phyloP scores from a whole-genome alignment of 30 jellyfish, hydroid and myxozoan species.

The Chironex yamaguchii region DNA sequence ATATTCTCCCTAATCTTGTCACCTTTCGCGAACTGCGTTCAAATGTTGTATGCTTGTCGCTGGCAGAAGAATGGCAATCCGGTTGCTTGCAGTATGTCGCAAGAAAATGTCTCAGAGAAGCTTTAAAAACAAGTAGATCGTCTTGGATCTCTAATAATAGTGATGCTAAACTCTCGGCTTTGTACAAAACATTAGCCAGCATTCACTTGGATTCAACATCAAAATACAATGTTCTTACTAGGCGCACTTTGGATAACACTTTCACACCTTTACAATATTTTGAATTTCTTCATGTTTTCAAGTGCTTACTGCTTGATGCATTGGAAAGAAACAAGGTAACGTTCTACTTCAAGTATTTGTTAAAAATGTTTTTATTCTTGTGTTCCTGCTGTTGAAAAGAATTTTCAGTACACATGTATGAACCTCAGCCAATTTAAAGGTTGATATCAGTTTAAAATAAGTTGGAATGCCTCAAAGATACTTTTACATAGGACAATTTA shows the following conservation, averaged over 20 bases:
- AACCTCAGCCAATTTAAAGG: too few species aligned
- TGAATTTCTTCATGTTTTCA: conserved; percentile 68
- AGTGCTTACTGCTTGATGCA: conserved; percentile 41
- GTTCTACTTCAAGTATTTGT: not conserved
- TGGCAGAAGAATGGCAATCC: conserved; percentile 49
- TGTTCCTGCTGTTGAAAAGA: not conserved
- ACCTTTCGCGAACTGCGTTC: conserved; percentile 35
- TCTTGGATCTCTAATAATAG: conserved; percentile 37
- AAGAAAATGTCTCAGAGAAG: conserved; percentile 41
- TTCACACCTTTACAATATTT: conserved; percentile 70
- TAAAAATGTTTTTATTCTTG: not conserved
- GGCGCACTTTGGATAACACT: conserved; percentile 23
- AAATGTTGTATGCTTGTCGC: conserved; percentile 48
- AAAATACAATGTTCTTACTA: conserved; percentile 26
- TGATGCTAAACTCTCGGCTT: conserved; percentile 26
- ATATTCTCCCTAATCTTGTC: not conserved
- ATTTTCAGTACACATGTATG: too few species aligned
- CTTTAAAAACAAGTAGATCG: conserved; percentile 55
- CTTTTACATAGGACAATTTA: too few species aligned
- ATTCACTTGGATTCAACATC: conserved; percentile 42
- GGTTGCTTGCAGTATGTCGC: conserved; percentile 64
- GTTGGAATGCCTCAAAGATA: too few species aligned
- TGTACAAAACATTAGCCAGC: conserved; percentile 32
- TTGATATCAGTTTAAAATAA: too few species aligned
- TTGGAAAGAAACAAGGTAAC: conserved; percentile 28